Conservation (phyloP, 2,113 vertebrate species). For the Cynoglossus semilaevis region DNA sequence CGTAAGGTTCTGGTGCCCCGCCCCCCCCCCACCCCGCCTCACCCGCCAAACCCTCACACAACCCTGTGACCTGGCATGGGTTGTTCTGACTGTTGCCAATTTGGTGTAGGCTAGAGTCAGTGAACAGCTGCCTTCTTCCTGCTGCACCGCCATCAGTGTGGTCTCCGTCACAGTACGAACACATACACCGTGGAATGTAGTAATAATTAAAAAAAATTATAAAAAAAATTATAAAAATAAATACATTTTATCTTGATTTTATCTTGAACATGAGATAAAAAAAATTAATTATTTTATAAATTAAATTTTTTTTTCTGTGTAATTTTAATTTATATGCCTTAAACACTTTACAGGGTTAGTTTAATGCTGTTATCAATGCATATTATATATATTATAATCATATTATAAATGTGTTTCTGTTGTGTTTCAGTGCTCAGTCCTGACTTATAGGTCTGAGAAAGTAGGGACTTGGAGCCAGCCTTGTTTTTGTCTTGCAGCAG, state of each 20-base stretch:
- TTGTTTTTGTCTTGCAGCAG: slow-evolving; percentile 66
- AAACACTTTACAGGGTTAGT: too few relatives aligned
- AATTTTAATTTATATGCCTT: too few relatives aligned
- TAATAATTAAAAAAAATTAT: too few relatives aligned
- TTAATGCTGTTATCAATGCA: too few relatives aligned
- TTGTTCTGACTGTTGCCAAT: slow-evolving; percentile 58
- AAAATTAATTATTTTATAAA: too few relatives aligned
- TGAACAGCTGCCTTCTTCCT: slow-evolving; percentile 63
- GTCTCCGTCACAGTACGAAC: slow-evolving; percentile 5
- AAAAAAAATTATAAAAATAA: too few relatives aligned
- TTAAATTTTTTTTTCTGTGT: too few relatives aligned
- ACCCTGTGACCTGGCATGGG: slow-evolving; percentile 65
- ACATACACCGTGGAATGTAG: slow-evolving; percentile 6
- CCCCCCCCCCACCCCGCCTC: slow-evolving; percentile 53
- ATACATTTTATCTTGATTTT: too few relatives aligned
- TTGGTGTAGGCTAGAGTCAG: slow-evolving; percentile 49
- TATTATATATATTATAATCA: too few relatives aligned
- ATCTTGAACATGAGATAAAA: too few relatives aligned
- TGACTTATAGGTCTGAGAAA: slow-evolving; percentile 30
- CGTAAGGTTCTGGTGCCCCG: slow-evolving; percentile 54
- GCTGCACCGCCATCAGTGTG: slow-evolving; percentile 18
- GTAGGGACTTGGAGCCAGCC: slow-evolving; percentile 43
- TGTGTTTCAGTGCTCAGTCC: slow-evolving; percentile 6
- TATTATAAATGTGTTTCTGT: too few relatives aligned
- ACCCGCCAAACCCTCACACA: slow-evolving; percentile 26